Percentiles rank a stretch among this genome's conserved stretches.
Conservation (phyloP, 2,113 vertebrate genomes). For the Osmerus eperlanus region DNA sequence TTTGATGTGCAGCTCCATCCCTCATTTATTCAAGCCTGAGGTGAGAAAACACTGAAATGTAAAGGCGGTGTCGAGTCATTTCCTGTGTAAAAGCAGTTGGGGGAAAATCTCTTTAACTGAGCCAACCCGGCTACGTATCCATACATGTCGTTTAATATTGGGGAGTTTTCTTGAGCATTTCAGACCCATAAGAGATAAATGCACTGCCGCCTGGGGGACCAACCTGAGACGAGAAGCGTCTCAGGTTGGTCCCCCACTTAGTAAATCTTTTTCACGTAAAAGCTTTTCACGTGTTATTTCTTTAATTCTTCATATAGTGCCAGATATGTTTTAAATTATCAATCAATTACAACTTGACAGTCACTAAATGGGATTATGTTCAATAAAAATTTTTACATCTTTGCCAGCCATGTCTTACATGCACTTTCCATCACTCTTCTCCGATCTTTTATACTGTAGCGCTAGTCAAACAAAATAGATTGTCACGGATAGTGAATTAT, state of each 20-base stretch:
- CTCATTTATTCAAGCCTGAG: background rate
- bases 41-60: too few relatives aligned
- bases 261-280: too few relatives aligned
- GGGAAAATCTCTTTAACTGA: background rate
- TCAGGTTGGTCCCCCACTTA: too few relatives aligned
- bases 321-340: background rate
- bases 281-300: background rate
- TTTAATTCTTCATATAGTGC: background rate
- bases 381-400: conserved; percentile 11
- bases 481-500: too few relatives aligned
- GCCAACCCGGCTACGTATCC: background rate
- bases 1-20: background rate
- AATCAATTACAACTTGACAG: conserved; percentile 13
- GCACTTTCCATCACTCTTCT: background rate
- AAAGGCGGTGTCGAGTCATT: background rate
- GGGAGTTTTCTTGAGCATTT: too few relatives aligned
- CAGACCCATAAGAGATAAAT: too few relatives aligned
- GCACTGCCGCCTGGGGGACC: too few relatives aligned
- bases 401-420: background rate
- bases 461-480: background rate
- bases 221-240: too few relatives aligned
- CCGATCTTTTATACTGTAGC: background rate
- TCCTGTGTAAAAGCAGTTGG: background rate
- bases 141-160: too few relatives aligned
- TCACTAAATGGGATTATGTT: conserved; percentile 24